phyloP scores from a whole-genome alignment of 1,140 invertebrate genomes.

The Hydropsyche tenuis region DNA sequence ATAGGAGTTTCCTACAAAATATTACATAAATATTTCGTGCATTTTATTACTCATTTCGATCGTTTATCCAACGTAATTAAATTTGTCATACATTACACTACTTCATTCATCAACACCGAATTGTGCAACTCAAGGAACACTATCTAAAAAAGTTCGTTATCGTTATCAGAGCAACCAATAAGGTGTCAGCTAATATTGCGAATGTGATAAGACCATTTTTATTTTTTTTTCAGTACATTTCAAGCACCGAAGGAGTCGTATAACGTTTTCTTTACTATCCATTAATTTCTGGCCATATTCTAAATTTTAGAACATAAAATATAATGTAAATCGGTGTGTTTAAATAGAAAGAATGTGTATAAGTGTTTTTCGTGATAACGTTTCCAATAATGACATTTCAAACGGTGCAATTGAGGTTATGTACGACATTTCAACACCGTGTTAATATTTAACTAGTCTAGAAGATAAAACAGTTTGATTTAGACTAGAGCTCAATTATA shows the following conservation, averaged over 20 bases:
- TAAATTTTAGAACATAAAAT: too few relatives aligned
- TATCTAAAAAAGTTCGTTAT: not conserved
- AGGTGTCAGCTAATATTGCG: constrained; percentile 16
- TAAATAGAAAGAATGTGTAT: not conserved
- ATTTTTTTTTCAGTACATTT: not conserved
- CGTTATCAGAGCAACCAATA: constrained; percentile 21
- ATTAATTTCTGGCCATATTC: too few relatives aligned
- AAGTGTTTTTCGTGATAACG: not conserved
- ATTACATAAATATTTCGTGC: too few relatives aligned
- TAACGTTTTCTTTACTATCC: not conserved
- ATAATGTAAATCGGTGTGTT: too few relatives aligned
- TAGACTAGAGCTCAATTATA: not conserved
- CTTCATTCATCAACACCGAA: not conserved
- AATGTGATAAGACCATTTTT: constrained; percentile 5
- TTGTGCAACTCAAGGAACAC: not conserved
- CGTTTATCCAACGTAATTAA: too few relatives aligned
- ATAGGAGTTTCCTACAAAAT: too few relatives aligned
- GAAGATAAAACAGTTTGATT: too few relatives aligned
- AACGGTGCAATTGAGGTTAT: constrained; percentile 15
- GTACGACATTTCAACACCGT: not conserved
- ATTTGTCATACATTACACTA: too few relatives aligned
- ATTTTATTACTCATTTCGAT: too few relatives aligned
- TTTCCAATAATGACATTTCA: not conserved
- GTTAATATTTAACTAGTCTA: too few relatives aligned
- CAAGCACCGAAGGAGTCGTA: not conserved